phyloP scores from a whole-genome alignment of 2,113 vertebrate genomes.

The Brienomyrus longianalis region DNA sequence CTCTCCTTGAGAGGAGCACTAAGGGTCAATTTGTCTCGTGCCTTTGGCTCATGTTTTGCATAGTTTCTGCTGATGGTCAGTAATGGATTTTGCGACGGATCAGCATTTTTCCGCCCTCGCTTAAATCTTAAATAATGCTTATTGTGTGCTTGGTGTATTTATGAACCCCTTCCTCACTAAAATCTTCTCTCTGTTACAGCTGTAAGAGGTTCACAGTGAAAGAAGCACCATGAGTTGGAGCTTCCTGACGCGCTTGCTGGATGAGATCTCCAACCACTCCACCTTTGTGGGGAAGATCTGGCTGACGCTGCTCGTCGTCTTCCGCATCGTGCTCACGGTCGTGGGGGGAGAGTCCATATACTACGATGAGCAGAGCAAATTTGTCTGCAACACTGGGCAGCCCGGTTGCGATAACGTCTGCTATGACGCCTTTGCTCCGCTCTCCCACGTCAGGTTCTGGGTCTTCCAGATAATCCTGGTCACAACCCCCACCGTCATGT shows the following conservation, averaged over 20 bases:
- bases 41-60: background rate
- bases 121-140: background rate
- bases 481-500: constrained; percentile 73
- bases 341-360: constrained; percentile 85
- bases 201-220: constrained; percentile 26
- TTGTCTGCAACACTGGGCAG: constrained; percentile 79
- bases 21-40: background rate
- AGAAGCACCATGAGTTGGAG: constrained; percentile 80
- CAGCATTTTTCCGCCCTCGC: background rate
- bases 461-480: constrained; percentile 84
- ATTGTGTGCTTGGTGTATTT: background rate
- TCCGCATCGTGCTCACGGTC: constrained; percentile 79
- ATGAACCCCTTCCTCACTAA: background rate
- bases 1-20: background rate
- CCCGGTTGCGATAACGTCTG: constrained; percentile 84
- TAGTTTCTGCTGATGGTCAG: background rate
- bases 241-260: constrained; percentile 77
- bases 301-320: constrained; percentile 76
- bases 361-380: constrained; percentile 84
- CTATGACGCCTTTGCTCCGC: constrained; percentile 74
- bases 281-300: constrained; percentile 87
- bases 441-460: constrained; percentile 82
- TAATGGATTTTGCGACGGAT: background rate
- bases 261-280: constrained; percentile 87
- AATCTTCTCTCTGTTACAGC: constrained; percentile 16